Evolutionary conservation across 2,797 vertebrate species (phyloP).

Genomic region (Hyperoplus immaculatus): DNA sequence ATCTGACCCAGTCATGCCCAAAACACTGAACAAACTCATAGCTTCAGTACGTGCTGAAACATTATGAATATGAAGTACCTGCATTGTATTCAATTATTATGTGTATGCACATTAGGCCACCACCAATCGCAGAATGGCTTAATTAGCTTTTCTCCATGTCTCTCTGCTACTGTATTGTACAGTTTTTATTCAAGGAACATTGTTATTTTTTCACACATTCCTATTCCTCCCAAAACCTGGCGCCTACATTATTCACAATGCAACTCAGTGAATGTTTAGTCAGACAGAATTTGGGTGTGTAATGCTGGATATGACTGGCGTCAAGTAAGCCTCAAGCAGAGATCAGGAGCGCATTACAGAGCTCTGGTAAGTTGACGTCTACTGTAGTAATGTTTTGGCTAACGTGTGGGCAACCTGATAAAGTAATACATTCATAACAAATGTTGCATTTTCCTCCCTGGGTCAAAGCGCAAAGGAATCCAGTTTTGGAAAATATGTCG

Average conservation of each 20-base stretch:
- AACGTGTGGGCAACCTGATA: no score
- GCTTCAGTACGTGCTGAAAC: neutral
- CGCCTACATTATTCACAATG: neutral
- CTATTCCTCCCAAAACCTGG: neutral
- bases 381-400: no score
- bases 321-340: neutral
- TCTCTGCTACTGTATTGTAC: neutral
- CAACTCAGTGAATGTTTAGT: neutral
- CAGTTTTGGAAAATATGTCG: neutral
- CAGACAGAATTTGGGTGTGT: neutral
- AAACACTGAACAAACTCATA: neutral
- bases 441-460: neutral
- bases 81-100: neutral
- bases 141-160: neutral
- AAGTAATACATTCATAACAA: neutral
- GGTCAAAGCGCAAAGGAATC: neutral
- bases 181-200: no score
- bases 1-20: slow-evolving; percentile 1
- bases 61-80: neutral
- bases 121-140: neutral
- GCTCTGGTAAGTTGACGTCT: neutral
- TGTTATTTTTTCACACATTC: neutral
- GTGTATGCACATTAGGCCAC: neutral
- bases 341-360: neutral
- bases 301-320: neutral